Percentiles rank a stretch among this genome's conserved stretches.
Conservation (phyloP, 2,113 vertebrate genomes). For the Crotalus helleri region DNA sequence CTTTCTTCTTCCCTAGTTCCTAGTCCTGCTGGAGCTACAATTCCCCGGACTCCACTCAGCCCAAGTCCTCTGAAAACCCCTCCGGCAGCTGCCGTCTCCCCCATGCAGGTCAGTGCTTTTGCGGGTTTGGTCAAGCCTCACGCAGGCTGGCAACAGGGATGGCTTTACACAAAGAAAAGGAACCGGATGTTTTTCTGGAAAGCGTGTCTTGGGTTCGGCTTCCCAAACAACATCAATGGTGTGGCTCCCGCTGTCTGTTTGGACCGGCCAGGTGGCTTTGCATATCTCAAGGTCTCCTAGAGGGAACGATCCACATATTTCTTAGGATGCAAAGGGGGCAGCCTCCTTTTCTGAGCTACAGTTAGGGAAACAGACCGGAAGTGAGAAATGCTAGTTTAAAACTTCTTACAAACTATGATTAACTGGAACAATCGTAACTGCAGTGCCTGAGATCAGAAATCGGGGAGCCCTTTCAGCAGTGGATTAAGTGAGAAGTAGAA, state of each 20-base stretch:
- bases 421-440: neutral
- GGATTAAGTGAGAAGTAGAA: neutral
- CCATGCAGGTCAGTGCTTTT: constrained; percentile 84
- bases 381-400: neutral
- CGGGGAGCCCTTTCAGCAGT: neutral
- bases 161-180: neutral
- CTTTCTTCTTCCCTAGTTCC: constrained; percentile 57
- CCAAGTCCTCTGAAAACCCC: constrained; percentile 95
- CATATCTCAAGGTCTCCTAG: neutral
- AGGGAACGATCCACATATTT: neutral
- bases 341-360: neutral
- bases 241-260: neutral
- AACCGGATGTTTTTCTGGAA: neutral
- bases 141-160: neutral
- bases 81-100: constrained; percentile 91
- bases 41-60: constrained; percentile 91
- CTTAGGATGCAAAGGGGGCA: neutral
- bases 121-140: neutral
- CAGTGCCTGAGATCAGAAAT: neutral
- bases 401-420: neutral
- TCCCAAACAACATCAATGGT: neutral
- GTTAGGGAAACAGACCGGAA: neutral
- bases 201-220: neutral
- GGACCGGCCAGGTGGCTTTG: neutral
- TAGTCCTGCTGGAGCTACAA: constrained; percentile 72